Conservation (phyloP, 30 jellyfish, hydroid and myxozoan genomes). For the Catostylus mosaicus region DNA sequence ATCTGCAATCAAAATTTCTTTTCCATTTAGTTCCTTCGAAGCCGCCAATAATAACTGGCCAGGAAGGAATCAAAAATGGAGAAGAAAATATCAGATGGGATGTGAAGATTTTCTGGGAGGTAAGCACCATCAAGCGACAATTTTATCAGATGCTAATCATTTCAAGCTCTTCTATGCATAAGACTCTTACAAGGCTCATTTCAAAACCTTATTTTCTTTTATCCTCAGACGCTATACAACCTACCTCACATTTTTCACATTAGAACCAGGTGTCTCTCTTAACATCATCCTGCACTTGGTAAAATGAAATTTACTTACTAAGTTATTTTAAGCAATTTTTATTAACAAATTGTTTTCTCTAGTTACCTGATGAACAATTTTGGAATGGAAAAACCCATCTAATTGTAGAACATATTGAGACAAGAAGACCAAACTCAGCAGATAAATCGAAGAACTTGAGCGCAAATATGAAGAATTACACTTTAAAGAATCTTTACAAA, state of each 20-base stretch:
- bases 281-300: too few relatives aligned
- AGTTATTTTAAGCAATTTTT: too few relatives aligned
- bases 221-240: too few relatives aligned
- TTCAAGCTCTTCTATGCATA: too few relatives aligned
- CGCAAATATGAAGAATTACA: neutral
- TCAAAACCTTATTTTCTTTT: too few relatives aligned
- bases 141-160: too few relatives aligned
- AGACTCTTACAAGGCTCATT: too few relatives aligned
- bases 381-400: slow-evolving; percentile 44
- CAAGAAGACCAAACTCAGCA: slow-evolving; percentile 1
- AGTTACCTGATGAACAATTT: slow-evolving; percentile 21
- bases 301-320: too few relatives aligned
- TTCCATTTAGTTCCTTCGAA: neutral
- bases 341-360: neutral
- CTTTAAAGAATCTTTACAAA: neutral
- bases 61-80: neutral
- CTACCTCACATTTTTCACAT: too few relatives aligned
- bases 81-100: neutral
- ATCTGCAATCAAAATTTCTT: neutral
- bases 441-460: neutral
- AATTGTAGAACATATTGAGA: slow-evolving; percentile 20
- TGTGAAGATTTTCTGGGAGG: neutral
- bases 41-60: neutral
- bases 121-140: too few relatives aligned
- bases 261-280: too few relatives aligned